Conservation (phyloP, 2,888 invertebrate genomes). For the Heliconius ismenius region DNA sequence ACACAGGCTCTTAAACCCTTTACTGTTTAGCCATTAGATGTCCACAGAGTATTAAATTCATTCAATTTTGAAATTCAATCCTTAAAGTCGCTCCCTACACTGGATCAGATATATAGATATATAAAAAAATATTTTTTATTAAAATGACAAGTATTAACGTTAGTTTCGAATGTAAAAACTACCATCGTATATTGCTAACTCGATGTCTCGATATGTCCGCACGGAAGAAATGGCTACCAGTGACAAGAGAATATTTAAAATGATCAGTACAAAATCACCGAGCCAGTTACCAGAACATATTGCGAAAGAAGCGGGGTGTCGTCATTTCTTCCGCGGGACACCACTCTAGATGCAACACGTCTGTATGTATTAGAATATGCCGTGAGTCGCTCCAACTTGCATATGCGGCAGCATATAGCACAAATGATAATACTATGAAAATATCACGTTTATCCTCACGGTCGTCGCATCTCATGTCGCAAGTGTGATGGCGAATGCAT, state of each 20-base stretch:
- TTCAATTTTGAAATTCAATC: slow-evolving; percentile 58
- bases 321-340: slow-evolving; percentile 62
- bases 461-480: slow-evolving; percentile 61
- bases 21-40: slow-evolving; percentile 61
- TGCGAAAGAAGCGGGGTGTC: slow-evolving; percentile 49
- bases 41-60: slow-evolving; percentile 69
- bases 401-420: slow-evolving; percentile 79
- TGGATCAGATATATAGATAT: slow-evolving; percentile 59
- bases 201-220: slow-evolving; percentile 56
- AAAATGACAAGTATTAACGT: slow-evolving; percentile 79
- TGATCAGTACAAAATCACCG: slow-evolving; percentile 72
- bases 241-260: slow-evolving; percentile 46
- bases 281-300: slow-evolving; percentile 73
- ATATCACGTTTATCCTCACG: slow-evolving; percentile 64
- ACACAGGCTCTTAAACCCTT: slow-evolving; percentile 63
- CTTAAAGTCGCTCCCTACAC: slow-evolving; percentile 68
- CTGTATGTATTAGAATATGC: slow-evolving; percentile 60
- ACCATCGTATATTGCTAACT: slow-evolving; percentile 64
- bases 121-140: slow-evolving; percentile 71
- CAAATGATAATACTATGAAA: slow-evolving; percentile 50
- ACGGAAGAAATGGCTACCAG: slow-evolving; percentile 63
- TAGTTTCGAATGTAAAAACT: slow-evolving; percentile 61
- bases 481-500: slow-evolving; percentile 79
- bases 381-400: slow-evolving; percentile 75
- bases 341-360: slow-evolving; percentile 52